phyloP scores from a whole-genome alignment of 1,140 invertebrate species.

The Zaprionus gabonicus region DNA sequence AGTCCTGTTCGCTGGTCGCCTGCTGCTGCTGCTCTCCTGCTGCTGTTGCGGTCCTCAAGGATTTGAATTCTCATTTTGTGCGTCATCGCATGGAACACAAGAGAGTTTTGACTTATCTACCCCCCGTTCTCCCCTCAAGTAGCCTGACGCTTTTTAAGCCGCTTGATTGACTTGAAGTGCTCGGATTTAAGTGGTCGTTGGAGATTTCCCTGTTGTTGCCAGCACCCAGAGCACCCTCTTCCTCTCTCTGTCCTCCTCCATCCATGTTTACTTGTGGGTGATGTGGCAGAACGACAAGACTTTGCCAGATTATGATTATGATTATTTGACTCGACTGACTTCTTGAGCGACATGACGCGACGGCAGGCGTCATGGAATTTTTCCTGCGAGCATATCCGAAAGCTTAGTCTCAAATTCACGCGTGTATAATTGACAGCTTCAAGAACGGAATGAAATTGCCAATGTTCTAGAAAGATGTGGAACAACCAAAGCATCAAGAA shows the following conservation, averaged over 20 bases:
- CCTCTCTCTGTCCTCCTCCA: neutral
- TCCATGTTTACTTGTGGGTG: conserved; percentile 6
- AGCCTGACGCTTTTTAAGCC: conserved; percentile 57
- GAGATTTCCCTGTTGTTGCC: conserved; percentile 49
- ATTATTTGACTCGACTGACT: conserved; percentile 49
- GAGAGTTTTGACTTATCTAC: conserved; percentile 29
- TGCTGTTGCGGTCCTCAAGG: conserved; percentile 43
- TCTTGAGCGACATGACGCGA: conserved; percentile 29
- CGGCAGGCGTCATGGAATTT: conserved; percentile 31
- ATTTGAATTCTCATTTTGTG: conserved; percentile 59
- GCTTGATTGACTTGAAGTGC: conserved; percentile 69
- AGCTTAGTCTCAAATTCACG: conserved; percentile 30
- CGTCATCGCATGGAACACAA: conserved; percentile 32
- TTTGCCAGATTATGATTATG: conserved; percentile 37
- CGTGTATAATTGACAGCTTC: conserved; percentile 39
- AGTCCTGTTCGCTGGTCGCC: conserved; percentile 2
- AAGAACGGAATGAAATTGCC: neutral
- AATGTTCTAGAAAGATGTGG: neutral
- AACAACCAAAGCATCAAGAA: neutral
- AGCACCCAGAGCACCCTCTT: neutral
- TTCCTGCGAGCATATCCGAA: conserved; percentile 14
- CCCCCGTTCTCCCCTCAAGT: conserved; percentile 4
- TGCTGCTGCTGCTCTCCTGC: neutral
- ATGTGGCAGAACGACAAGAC: conserved; percentile 5
- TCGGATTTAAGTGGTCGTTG: conserved; percentile 61